A percentile compares a stretch with the other conserved stretches of the same genome.
phyloP scores from a whole-genome alignment of 2,888 invertebrate species.

The Odontocolon sp. region DNA sequence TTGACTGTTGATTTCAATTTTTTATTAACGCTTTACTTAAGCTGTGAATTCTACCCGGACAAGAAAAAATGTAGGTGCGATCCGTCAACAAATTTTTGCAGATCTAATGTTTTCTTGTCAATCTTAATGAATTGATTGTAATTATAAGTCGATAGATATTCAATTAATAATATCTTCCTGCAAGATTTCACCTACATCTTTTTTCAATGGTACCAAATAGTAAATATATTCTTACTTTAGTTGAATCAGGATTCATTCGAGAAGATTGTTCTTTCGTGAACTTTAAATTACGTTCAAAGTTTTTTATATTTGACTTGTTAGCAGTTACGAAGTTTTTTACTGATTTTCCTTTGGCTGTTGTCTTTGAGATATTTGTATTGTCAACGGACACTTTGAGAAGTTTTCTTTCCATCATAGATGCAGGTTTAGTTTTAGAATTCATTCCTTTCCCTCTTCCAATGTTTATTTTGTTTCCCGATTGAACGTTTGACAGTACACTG shows the following conservation, averaged over 20 bases:
- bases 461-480: slow-evolving; percentile 27
- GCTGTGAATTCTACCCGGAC: too few species aligned
- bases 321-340: slow-evolving; percentile 61
- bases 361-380: slow-evolving; percentile 16
- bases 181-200: too few species aligned
- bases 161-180: too few species aligned
- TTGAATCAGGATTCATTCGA: background rate
- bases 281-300: slow-evolving; percentile 57
- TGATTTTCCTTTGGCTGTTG: slow-evolving; percentile 34
- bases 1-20: slow-evolving; percentile 26
- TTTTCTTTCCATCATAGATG: slow-evolving; percentile 35
- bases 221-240: slow-evolving; percentile 17
- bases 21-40: too few species aligned
- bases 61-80: too few species aligned
- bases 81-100: too few species aligned
- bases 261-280: background rate
- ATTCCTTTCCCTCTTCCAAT: background rate
- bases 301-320: slow-evolving; percentile 62
- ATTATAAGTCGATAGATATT: too few species aligned
- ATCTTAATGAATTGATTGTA: too few species aligned
- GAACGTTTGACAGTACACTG: background rate
- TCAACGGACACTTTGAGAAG: slow-evolving; percentile 30
- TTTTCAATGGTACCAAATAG: background rate
- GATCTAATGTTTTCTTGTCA: too few species aligned
- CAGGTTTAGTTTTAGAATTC: background rate